Conservation (phyloP, 2,113 vertebrate genomes). For the Cromileptes altivelis region DNA sequence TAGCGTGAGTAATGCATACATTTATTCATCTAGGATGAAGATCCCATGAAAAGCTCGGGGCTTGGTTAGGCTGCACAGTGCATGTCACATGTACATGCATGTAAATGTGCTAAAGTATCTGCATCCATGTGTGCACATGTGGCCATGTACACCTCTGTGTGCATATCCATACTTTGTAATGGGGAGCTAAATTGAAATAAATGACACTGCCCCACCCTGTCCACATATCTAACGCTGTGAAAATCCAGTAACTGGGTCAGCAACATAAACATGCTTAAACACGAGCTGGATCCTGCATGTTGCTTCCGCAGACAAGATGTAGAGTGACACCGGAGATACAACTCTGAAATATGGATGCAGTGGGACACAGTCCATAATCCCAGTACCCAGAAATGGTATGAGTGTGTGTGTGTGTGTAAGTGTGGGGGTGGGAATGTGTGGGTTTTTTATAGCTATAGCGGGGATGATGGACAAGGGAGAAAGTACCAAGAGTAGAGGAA, state of each 20-base stretch:
- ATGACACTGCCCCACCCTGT: slow-evolving; percentile 53
- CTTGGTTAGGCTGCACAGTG: slow-evolving; percentile 2
- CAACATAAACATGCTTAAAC: slow-evolving; percentile 73
- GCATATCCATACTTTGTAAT: slow-evolving; percentile 8
- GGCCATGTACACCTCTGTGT: slow-evolving; percentile 2
- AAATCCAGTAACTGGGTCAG: slow-evolving; percentile 80
- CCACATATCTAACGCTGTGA: slow-evolving; percentile 48
- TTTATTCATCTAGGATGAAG: not conserved
- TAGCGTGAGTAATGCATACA: slow-evolving; percentile 28
- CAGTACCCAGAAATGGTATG: slow-evolving; percentile 61
- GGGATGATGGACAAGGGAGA: slow-evolving; percentile 63
- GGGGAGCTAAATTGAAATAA: slow-evolving; percentile 59
- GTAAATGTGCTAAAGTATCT: not conserved
- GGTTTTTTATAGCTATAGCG: slow-evolving; percentile 47
- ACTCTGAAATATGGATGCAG: slow-evolving; percentile 84
- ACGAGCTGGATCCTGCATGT: slow-evolving; percentile 57
- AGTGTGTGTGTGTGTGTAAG: not conserved
- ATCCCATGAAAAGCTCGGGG: slow-evolving; percentile 11
- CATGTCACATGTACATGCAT: not conserved
- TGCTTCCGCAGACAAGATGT: slow-evolving; percentile 79
- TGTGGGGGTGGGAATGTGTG: slow-evolving; percentile 30
- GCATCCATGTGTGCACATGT: not conserved
- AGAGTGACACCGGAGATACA: slow-evolving; percentile 80
- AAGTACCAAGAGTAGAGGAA: slow-evolving; percentile 31
- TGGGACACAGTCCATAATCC: slow-evolving; percentile 75